Evolutionary conservation across 2,797 vertebrate species (phyloP), one percentile per base, ranked within the genome.

Genomic region (Catostomus latipinnis): DNA sequence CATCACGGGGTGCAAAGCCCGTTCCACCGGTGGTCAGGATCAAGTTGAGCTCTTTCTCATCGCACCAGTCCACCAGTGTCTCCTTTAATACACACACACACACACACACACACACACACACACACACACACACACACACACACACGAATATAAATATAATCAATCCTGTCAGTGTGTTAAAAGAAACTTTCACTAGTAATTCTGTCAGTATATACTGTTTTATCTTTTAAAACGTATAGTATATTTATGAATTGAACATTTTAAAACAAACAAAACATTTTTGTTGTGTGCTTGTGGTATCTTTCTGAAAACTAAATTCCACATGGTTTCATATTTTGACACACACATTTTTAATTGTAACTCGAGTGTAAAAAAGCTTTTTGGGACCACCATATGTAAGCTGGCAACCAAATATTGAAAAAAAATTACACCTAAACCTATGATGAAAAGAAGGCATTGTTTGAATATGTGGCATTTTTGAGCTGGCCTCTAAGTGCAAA

Each of bases 21-120:
- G 98, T 99, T 91, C 98, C 98, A 92, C 98, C 98, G 16, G 98
- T 98, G 57, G 98, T 99, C 88, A 99, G 93, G 88, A 99, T 97
- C 89, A 99, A 96, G 91, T 99, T 99, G 83, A 99, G 95, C 88
- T 99, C 97, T 86, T 97, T 96, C 83, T 98, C 97, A 86, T 99
- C 98, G 70, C 97, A 99, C 98, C 97, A 99, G 90, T 98, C 97
- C 93, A 99, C 88, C 81, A 99, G 93, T 12, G 96, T 98, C 79
- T 98, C 98, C 98, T 99, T 46, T 0, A 52, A 86, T 4, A 7
- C 0, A 22, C 13, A 76, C 11, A 56, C 61, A 79, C 16, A 22
- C 46, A 22, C 22, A 22, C 22, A 22, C 22, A 22, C 22, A 22
- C 22, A 22, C 22, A 22, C 22, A 22, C 22, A 22, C 22, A 22